Evolutionary conservation across 2,888 invertebrate genomes (phyloP), one percentile per base, ranked within the genome.

Genomic region (Onthophagus sagittarius): DNA sequence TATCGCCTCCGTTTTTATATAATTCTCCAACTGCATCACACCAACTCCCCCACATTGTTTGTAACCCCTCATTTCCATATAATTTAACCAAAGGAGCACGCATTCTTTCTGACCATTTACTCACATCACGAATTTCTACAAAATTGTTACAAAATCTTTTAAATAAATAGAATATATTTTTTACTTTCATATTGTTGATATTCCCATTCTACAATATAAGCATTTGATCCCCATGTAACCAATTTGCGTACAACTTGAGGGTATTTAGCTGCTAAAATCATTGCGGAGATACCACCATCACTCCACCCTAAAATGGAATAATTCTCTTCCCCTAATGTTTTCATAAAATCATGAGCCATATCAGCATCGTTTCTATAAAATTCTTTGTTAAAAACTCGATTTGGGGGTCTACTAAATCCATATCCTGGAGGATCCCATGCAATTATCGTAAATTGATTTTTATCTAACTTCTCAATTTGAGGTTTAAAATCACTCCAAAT

Each of bases 401-500:
- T 86, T 0, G 95, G 95, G 0, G 95, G 96, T 76, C 92, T 88
- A 75, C 95, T 95, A 75, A 90, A 90, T 0, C 96, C 96, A 86
- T 94, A 96, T 0, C 96, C 96, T 0, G 94, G 93, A 0, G 96
- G 95, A 84, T 97, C 96, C 93, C 93, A 94, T 0, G 89, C 93
- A 6, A 92, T 84, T 31, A 92, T 77, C 0, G 91, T 92, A 77
- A 92, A 90, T 80, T 90, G 88, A 1, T 88, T 84, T 75, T 83
- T 85, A 81, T 92, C 86, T 39, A 94, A 85, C 73, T 90, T 87
- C 78, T 92, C 90, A 6, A 94, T 86, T 85, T 94, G 94, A 0
- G 93, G 92, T 77, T 89, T 90, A 81, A 95, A 96, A 83, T 96
- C 95, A 0, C 93, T 93, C 91, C 92, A 93, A 71, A 92, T 91